These are phyloP conservation scores for Branchinecta lynchi DNA, from an alignment of 1,140 invertebrate species.

Conservation along the genomic window DNA sequence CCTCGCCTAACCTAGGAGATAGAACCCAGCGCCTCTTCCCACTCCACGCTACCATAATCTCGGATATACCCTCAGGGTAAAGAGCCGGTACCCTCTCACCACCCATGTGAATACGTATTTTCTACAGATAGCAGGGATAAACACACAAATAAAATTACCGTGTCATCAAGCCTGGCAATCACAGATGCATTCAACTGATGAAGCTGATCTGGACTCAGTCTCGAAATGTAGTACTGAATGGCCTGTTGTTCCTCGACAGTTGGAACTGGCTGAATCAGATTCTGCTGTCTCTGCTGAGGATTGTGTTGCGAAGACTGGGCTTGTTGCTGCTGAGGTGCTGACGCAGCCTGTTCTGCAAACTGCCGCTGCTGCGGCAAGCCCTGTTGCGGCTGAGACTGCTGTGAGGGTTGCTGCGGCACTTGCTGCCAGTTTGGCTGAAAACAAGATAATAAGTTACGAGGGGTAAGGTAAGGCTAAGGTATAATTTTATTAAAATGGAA, in stretches of 20 bases:
- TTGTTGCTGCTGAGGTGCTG: neutral
- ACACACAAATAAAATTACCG: neutral
- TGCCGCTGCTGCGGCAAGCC: neutral
- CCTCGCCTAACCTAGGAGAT: no score
- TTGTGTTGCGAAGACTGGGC: neutral
- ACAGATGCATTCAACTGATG: neutral
- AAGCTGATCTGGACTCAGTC: neutral
- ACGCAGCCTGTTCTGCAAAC: neutral
- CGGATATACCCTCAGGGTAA: no score
- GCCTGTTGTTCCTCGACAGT: constrained; percentile 1
- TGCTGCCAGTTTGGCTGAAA: neutral
- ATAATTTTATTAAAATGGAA: neutral
- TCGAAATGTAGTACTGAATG: neutral
- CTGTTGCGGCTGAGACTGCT: neutral
- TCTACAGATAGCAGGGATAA: neutral
- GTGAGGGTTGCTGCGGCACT: neutral
- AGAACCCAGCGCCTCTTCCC: no score
- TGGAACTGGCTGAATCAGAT: neutral
- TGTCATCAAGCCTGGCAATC: neutral
- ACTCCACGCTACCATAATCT: no score
- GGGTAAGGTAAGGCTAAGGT: no score
- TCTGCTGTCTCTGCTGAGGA: neutral
- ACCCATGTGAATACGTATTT: no score
- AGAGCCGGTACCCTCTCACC: no score
- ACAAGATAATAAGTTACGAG: no score